Evolutionary conservation across 2,797 vertebrate genomes (phyloP).

Genomic region (Gallinago nigripennis): DNA sequence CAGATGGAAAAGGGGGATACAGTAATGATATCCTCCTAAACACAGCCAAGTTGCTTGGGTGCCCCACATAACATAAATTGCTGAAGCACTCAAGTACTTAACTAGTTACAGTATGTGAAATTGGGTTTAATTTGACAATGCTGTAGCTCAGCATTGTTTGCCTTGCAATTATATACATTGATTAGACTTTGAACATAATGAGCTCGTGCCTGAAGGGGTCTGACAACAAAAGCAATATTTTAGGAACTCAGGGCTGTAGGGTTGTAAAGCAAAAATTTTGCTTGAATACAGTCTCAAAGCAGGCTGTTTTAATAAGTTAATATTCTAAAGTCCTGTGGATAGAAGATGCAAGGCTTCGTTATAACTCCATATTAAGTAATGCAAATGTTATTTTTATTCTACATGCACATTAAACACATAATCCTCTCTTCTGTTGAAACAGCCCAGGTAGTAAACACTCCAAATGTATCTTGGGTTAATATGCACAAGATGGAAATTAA

Average conservation of each 20-base stretch:
- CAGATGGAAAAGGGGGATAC: conserved; percentile 32
- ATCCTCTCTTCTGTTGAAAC: conserved; percentile 50
- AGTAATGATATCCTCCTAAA: conserved; percentile 21
- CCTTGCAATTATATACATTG: conserved; percentile 61
- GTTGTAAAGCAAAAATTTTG: conserved; percentile 4
- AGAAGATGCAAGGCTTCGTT: neutral
- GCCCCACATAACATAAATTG: conserved; percentile 32
- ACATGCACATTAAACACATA: conserved; percentile 61
- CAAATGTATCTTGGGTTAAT: conserved; percentile 63
- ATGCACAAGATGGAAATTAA: conserved; percentile 65
- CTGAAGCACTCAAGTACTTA: conserved; percentile 50
- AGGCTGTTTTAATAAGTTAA: neutral
- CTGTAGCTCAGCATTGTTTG: conserved; percentile 62
- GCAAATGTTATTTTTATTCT: conserved; percentile 68
- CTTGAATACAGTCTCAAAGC: neutral
- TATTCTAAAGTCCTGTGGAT: conserved; percentile 24
- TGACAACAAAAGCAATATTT: conserved; percentile 54
- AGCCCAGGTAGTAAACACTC: conserved; percentile 65
- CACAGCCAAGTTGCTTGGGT: conserved; percentile 36
- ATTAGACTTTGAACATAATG: conserved; percentile 58
- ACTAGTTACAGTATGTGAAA: conserved; percentile 47
- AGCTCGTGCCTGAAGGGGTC: conserved; percentile 48
- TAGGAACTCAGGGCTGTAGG: neutral
- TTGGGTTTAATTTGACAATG: conserved; percentile 49
- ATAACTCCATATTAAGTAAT: conserved; percentile 2